Percentiles rank a stretch among this genome's conserved stretches.
phyloP scores from a whole-genome alignment of 2,797 vertebrate genomes.

The Chelon auratus region DNA sequence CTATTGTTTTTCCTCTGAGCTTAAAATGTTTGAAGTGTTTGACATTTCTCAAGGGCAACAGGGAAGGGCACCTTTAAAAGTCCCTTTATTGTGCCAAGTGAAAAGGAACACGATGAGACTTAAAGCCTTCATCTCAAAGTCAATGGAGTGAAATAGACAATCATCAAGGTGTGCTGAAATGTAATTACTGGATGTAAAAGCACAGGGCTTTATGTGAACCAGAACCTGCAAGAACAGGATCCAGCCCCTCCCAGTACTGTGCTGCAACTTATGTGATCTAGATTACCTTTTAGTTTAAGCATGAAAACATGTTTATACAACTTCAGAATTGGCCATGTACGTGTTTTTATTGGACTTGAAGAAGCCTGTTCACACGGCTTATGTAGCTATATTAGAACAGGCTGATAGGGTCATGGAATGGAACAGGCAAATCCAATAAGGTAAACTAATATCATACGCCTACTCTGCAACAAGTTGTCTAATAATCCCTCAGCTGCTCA shows the following conservation, averaged over 20 bases:
- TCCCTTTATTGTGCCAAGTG: conserved; percentile 63
- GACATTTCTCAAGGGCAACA: conserved; percentile 76
- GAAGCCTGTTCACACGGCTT: background rate
- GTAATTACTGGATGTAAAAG: conserved; percentile 77
- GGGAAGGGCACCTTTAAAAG: conserved; percentile 75
- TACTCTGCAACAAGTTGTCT: conserved; percentile 2
- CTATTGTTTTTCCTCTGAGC: conserved; percentile 70
- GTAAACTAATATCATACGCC: conserved; percentile 24
- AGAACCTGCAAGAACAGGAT: conserved; percentile 61
- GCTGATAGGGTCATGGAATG: conserved; percentile 1
- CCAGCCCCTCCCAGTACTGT: conserved; percentile 26
- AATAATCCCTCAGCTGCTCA: too few relatives aligned
- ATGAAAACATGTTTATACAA: conserved; percentile 20
- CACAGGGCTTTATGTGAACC: conserved; percentile 63
- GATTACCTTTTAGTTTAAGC: conserved; percentile 31
- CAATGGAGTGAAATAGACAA: conserved; percentile 78
- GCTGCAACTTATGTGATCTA: conserved; percentile 37
- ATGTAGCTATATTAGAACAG: background rate
- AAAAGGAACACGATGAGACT: conserved; percentile 62
- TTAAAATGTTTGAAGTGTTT: conserved; percentile 73
- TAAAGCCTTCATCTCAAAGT: conserved; percentile 71
- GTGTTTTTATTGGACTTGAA: background rate
- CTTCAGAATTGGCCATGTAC: background rate
- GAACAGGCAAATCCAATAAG: conserved; percentile 32
- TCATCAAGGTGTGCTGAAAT: conserved; percentile 77